Evolutionary conservation across 2,797 vertebrate species (phyloP).

Genomic region (Zonotrichia albicollis): DNA sequence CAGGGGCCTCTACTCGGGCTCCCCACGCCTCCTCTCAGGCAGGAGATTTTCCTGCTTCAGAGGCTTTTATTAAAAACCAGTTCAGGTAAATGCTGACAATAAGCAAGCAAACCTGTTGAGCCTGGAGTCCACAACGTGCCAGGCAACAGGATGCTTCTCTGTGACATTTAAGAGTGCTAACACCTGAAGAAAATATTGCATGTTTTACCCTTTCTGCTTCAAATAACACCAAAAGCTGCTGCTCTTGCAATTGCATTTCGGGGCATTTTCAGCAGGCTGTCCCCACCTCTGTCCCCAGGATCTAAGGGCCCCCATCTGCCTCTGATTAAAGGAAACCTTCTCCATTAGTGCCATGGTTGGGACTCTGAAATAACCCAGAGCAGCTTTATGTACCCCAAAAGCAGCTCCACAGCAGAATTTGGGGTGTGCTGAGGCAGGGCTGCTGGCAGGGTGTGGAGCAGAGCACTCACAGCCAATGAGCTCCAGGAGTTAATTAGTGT

Average conservation of each 20-base stretch:
- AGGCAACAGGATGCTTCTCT: not conserved
- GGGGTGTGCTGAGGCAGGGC: not conserved
- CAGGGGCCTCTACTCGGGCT: conserved; percentile 18
- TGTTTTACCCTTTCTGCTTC: conserved; percentile 45
- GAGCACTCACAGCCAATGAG: not conserved
- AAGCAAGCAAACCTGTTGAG: conserved; percentile 47
- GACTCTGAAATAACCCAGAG: not conserved
- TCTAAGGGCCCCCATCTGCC: not conserved
- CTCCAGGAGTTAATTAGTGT: not conserved
- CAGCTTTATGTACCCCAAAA: not conserved
- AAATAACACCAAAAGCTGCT: not conserved
- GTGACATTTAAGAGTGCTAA: conserved; percentile 57
- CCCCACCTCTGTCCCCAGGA: not conserved
- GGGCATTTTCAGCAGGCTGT: not conserved
- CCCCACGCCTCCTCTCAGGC: not conserved
- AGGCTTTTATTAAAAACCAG: conserved; percentile 60
- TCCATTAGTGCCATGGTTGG: not conserved
- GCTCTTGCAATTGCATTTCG: not conserved
- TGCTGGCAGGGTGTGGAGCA: not conserved
- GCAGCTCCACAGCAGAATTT: not conserved
- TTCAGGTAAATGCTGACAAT: conserved; percentile 39
- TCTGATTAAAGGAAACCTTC: not conserved
- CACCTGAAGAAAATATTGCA: conserved; percentile 40
- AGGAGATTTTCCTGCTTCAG: conserved; percentile 61
- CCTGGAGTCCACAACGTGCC: not conserved